phyloP scores from a whole-genome alignment of 2,888 invertebrate species.

The Platypus cylindrus region DNA sequence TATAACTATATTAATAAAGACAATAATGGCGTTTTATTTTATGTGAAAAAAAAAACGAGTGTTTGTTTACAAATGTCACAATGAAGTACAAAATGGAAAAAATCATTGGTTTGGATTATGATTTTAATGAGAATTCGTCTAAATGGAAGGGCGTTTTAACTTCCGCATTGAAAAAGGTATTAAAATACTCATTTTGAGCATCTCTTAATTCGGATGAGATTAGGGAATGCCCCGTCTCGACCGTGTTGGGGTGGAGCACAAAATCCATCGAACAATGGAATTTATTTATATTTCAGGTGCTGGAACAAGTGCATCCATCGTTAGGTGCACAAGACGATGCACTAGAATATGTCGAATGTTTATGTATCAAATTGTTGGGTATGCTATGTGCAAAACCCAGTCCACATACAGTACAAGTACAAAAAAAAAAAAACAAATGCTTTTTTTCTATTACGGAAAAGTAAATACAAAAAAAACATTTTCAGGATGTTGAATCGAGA shows the following conservation, averaged over 20 bases:
- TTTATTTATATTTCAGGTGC: slow-evolving; percentile 46
- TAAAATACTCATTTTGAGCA: too few relatives aligned
- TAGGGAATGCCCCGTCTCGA: too few relatives aligned
- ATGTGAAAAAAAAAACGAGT: too few relatives aligned
- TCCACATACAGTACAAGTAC: slow-evolving; percentile 64
- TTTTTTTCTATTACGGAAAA: too few relatives aligned
- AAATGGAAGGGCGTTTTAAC: slow-evolving; percentile 91
- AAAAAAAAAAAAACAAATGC: background rate
- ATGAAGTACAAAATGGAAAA: too few relatives aligned
- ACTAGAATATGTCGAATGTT: slow-evolving; percentile 79
- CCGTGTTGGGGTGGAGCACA: background rate
- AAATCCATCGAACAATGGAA: background rate
- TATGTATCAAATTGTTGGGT: slow-evolving; percentile 76
- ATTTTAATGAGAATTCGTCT: slow-evolving; percentile 78
- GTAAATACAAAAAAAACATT: background rate
- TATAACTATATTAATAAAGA: too few relatives aligned
- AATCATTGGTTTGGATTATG: slow-evolving; percentile 49
- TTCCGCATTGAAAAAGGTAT: slow-evolving; percentile 77
- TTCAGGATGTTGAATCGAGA: slow-evolving; percentile 81
- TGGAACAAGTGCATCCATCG: slow-evolving; percentile 83
- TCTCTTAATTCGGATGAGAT: too few relatives aligned
- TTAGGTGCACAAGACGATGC: slow-evolving; percentile 79
- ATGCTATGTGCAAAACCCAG: slow-evolving; percentile 79
- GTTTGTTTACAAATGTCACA: too few relatives aligned
- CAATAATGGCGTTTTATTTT: too few relatives aligned